phyloP scores from a whole-genome alignment of 2,888 invertebrate genomes.

The Tenthredo mesomela region DNA sequence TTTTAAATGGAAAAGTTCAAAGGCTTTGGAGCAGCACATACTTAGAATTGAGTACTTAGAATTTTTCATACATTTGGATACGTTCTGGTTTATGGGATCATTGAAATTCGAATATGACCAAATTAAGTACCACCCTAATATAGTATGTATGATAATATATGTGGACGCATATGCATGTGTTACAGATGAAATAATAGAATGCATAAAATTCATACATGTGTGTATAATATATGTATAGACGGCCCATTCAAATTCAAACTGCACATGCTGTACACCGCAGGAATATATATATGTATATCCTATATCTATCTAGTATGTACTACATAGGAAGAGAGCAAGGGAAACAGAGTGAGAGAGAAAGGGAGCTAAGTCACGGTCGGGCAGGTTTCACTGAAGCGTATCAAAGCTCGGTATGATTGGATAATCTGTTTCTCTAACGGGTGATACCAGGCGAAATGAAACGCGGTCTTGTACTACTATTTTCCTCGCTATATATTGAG shows the following conservation, averaged over 20 bases:
- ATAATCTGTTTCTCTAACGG: constrained; percentile 63
- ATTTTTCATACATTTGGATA: too few species aligned
- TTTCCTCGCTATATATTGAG: background rate
- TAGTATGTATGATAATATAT: background rate
- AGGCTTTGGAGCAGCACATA: too few species aligned
- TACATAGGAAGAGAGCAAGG: background rate
- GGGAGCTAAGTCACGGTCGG: constrained; percentile 46
- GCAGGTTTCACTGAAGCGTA: constrained; percentile 50
- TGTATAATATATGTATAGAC: constrained; percentile 2
- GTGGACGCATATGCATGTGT: background rate
- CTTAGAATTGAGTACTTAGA: too few species aligned
- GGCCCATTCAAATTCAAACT: constrained; percentile 27
- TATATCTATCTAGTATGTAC: background rate
- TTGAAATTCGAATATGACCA: too few species aligned
- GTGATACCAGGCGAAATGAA: constrained; percentile 51
- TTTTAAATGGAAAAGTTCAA: too few species aligned
- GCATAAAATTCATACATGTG: constrained; percentile 7
- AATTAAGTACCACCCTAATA: too few species aligned
- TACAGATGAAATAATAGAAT: background rate
- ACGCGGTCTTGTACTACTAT: constrained; percentile 1
- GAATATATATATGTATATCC: background rate
- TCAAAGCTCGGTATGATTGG: constrained; percentile 55
- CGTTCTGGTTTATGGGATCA: too few species aligned
- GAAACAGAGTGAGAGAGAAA: constrained; percentile 12
- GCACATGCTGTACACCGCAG: constrained; percentile 31